phyloP scores from a whole-genome alignment of 2,113 vertebrate genomes.

The Psettodes erumei region DNA sequence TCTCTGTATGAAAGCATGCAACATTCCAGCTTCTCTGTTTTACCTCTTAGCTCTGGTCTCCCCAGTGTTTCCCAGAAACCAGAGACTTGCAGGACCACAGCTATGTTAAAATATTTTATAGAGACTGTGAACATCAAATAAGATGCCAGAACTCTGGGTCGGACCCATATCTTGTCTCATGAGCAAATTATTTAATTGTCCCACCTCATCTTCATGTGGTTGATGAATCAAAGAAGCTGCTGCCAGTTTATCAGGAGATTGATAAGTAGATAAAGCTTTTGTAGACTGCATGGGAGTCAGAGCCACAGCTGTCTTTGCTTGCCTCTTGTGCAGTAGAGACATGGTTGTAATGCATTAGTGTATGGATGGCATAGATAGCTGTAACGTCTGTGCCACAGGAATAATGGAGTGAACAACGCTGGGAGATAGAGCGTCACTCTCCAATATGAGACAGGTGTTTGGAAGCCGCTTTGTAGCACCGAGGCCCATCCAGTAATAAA shows the following conservation, averaged over 20 bases:
- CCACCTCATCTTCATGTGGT: constrained; percentile 16
- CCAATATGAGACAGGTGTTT: constrained; percentile 60
- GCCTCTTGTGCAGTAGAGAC: constrained; percentile 7
- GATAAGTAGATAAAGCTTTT: constrained; percentile 29
- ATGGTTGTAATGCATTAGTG: constrained; percentile 9
- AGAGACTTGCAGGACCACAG: constrained; percentile 7
- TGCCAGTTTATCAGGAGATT: constrained; percentile 36
- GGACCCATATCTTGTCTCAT: constrained; percentile 50
- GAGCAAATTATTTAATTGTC: constrained; percentile 59
- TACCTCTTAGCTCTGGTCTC: neutral
- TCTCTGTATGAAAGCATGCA: neutral
- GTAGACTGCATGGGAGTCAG: constrained; percentile 13
- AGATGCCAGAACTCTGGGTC: constrained; percentile 45
- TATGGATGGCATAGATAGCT: constrained; percentile 42
- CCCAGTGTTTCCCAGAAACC: constrained; percentile 26
- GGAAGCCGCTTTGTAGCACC: constrained; percentile 32
- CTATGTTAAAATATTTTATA: constrained; percentile 43
- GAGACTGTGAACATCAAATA: constrained; percentile 35
- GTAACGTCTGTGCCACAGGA: constrained; percentile 31
- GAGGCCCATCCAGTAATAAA: constrained; percentile 44
- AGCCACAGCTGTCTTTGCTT: constrained; percentile 12
- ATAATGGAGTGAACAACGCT: constrained; percentile 51
- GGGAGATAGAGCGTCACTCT: constrained; percentile 41
- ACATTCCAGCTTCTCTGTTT: constrained; percentile 2
- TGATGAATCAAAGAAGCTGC: constrained; percentile 46